Evolutionary conservation across 2,797 vertebrate genomes (phyloP), one percentile per base, ranked within the genome.

Genomic region (Chiroxiphia lanceolata): DNA sequence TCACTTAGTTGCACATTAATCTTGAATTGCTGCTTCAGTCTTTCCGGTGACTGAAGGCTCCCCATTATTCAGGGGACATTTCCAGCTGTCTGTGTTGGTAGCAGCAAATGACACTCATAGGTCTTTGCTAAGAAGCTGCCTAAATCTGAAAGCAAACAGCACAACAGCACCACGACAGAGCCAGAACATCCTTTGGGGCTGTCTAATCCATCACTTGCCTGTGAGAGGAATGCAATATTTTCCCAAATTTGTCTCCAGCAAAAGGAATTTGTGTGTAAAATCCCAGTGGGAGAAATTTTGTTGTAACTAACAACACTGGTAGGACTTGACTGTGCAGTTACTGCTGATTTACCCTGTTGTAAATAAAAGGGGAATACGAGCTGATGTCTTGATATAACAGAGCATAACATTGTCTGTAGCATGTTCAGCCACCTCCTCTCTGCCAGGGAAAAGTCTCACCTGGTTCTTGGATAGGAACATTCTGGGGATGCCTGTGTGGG

Each of bases 401-500:
- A 64, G 26, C 17, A 31, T 14, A 19, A 44, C 5, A 1, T 15
- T 18, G 25, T 13, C 11, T 22, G 23, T 33, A 11, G 19, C 48
- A 10, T 9, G 34, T 78, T 60, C 31, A 67, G 56, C 34, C 22
- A 16, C 98, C 85, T 98, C 98, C 54, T 98, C 98, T 98, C 97
- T 99, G 96, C 98, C 98, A 11, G 97, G 98, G 84, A 98, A 98
- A 93, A 98, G 98, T 91, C 97, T 99, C 75, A 95, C 98, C 33
- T 86, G 98, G 74, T 98, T 98, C 26, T 96, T 98, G 97, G 98
- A 98, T 50, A 98, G 98, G 60, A 98, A 98, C 96, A 78, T 99
- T 87, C 97, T 98, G 98, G 98, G 84, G 98, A 98, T 90, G 98
- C 98, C 97, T 99, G 99, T 79, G 98, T 98, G 54, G 99, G 98